phyloP scores from a whole-genome alignment of 2,888 invertebrate species.

The Pecten maximus region DNA sequence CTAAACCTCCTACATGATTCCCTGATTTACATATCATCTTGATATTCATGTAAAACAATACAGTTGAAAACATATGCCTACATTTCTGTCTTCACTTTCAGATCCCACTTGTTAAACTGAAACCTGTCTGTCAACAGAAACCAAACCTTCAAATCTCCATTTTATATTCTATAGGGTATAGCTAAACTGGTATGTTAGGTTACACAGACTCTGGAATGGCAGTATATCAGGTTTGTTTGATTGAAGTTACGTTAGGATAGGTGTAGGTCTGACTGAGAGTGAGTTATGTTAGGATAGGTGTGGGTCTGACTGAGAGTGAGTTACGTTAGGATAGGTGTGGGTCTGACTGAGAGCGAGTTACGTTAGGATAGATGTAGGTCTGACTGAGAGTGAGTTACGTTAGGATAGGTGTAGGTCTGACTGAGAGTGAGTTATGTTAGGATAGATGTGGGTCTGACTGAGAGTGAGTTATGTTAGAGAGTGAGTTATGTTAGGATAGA shows the following conservation, averaged over 20 bases:
- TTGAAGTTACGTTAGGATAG: not conserved
- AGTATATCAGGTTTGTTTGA: not conserved
- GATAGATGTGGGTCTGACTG: too few relatives aligned
- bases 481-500: not conserved
- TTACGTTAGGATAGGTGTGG: too few relatives aligned
- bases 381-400: too few relatives aligned
- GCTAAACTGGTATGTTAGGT: not conserved
- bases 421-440: too few relatives aligned
- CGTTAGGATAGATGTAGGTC: too few relatives aligned
- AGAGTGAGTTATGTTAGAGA: too few relatives aligned
- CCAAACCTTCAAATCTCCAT: not conserved
- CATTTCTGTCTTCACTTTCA: slow-evolving; percentile 1
- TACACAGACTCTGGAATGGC: not conserved
- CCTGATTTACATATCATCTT: not conserved
- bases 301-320: too few relatives aligned
- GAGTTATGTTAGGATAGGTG: too few relatives aligned
- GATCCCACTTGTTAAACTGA: not conserved
- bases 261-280: too few relatives aligned
- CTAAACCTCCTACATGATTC: not conserved
- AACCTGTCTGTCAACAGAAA: not conserved
- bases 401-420: too few relatives aligned
- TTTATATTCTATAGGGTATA: not conserved
- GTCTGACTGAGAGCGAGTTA: too few relatives aligned
- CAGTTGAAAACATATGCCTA: not conserved
- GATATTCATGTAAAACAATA: not conserved